These are phyloP conservation scores for Ptychoptera contaminata DNA, from an alignment of 2,888 invertebrate genomes.

Conservation along the genomic window DNA sequence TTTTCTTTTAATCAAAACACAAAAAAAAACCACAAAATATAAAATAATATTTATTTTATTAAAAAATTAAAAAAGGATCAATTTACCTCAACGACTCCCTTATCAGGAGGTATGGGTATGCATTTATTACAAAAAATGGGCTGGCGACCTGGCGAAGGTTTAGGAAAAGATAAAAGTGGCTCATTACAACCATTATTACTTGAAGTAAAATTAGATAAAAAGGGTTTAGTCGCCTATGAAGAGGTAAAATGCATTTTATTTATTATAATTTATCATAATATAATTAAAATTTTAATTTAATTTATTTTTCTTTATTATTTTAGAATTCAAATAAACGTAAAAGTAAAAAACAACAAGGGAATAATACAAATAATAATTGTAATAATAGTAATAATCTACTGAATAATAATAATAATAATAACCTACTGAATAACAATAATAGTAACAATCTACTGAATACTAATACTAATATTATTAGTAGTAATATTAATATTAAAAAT, in stretches of 20 bases:
- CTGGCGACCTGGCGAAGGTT: slow-evolving; percentile 91
- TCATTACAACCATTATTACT: slow-evolving; percentile 74
- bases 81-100: slow-evolving; percentile 74
- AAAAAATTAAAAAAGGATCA: slow-evolving; percentile 65
- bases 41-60: background rate
- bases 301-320: background rate
- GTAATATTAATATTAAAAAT: too few relatives aligned
- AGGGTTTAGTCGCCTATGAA: slow-evolving; percentile 66
- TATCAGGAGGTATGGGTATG: slow-evolving; percentile 93
- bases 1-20: background rate
- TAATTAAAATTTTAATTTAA: background rate
- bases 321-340: slow-evolving; percentile 1
- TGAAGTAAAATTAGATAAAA: slow-evolving; percentile 93
- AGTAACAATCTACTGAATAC: too few relatives aligned
- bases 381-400: too few relatives aligned
- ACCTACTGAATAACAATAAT: too few relatives aligned
- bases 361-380: background rate
- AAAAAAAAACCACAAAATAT: background rate
- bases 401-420: too few relatives aligned
- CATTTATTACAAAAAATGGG: slow-evolving; percentile 96
- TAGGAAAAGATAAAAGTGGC: slow-evolving; percentile 91
- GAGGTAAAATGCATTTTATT: slow-evolving; percentile 40
- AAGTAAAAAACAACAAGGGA: slow-evolving; percentile 1
- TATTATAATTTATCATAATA: background rate
- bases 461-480: too few relatives aligned